These are phyloP conservation scores for Tenthredo distinguenda DNA, from an alignment of 2,888 invertebrate genomes.

Conservation along the genomic window DNA sequence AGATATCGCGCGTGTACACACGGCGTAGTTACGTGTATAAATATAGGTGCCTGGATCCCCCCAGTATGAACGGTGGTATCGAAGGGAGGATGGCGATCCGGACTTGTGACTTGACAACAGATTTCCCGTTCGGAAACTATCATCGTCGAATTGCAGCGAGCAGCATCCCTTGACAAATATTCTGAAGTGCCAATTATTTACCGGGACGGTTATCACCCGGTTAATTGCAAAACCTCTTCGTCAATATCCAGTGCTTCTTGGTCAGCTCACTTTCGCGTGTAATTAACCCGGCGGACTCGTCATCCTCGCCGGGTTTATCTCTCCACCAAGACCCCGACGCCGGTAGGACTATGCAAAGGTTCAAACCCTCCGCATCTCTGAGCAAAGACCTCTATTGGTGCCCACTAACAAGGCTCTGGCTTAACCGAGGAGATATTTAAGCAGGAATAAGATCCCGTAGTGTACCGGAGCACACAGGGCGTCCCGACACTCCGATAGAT, in stretches of 20 bases:
- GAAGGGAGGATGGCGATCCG: slow-evolving; percentile 15
- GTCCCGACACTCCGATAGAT: slow-evolving; percentile 73
- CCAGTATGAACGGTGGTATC: not conserved
- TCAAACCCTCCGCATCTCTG: not conserved
- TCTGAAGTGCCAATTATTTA: slow-evolving; percentile 26
- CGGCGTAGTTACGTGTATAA: slow-evolving; percentile 1
- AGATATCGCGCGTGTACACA: slow-evolving; percentile 27
- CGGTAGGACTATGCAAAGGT: slow-evolving; percentile 13
- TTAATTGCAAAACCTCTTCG: slow-evolving; percentile 36
- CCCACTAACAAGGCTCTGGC: slow-evolving; percentile 34
- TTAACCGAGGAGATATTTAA: slow-evolving; percentile 41
- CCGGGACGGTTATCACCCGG: slow-evolving; percentile 1
- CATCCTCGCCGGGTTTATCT: slow-evolving; percentile 3
- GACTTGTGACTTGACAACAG: not conserved
- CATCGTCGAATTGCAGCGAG: not conserved
- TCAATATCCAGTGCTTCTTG: slow-evolving; percentile 31
- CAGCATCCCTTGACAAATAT: slow-evolving; percentile 25
- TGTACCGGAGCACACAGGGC: slow-evolving; percentile 62
- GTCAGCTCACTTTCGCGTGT: slow-evolving; percentile 21
- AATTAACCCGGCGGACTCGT: slow-evolving; percentile 21
- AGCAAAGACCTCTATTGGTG: slow-evolving; percentile 32
- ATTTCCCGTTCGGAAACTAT: not conserved
- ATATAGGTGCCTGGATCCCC: slow-evolving; percentile 1
- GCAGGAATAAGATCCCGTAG: slow-evolving; percentile 63
- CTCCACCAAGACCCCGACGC: not conserved